Conservation (phyloP, 1,140 invertebrate species). For the Acromyrmex heyeri region DNA sequence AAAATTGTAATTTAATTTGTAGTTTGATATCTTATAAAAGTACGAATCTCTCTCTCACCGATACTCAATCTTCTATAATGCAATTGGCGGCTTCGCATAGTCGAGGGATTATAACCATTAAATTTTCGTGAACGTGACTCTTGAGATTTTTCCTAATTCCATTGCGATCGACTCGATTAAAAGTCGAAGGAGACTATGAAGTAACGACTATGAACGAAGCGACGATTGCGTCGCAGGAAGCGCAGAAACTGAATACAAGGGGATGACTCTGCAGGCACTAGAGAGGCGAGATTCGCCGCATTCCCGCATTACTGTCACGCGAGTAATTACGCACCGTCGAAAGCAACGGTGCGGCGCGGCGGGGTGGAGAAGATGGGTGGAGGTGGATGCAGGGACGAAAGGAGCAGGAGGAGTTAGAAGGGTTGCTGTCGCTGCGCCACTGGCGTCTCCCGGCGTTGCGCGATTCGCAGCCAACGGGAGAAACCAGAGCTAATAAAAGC, state of each 20-base stretch:
- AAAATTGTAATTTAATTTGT: conserved; percentile 4
- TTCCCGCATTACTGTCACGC: conserved; percentile 85
- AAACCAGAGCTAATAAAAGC: conserved; percentile 86
- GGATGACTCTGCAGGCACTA: conserved; percentile 57
- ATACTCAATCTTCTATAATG: background rate
- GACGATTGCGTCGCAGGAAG: conserved; percentile 32
- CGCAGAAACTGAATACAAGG: conserved; percentile 16
- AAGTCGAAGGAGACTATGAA: background rate
- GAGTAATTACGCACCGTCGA: conserved; percentile 83
- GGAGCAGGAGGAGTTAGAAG: conserved; percentile 57
- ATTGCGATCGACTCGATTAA: conserved; percentile 23
- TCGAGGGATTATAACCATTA: background rate
- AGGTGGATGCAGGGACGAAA: conserved; percentile 50
- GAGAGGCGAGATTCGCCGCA: conserved; percentile 79
- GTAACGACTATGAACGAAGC: background rate
- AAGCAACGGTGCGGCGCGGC: conserved; percentile 49
- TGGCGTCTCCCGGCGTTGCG: conserved; percentile 65
- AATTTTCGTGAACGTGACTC: conserved; percentile 29
- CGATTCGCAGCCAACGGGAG: conserved; percentile 74
- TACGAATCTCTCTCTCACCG: background rate
- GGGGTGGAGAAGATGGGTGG: conserved; percentile 7
- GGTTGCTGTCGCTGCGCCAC: conserved; percentile 63
- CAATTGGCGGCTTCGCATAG: background rate
- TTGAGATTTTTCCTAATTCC: conserved; percentile 30
- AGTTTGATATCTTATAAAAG: background rate